These are phyloP conservation scores for Distichodus sexfasciatus DNA, from an alignment of 2,797 vertebrate genomes.

Conservation along the genomic window DNA sequence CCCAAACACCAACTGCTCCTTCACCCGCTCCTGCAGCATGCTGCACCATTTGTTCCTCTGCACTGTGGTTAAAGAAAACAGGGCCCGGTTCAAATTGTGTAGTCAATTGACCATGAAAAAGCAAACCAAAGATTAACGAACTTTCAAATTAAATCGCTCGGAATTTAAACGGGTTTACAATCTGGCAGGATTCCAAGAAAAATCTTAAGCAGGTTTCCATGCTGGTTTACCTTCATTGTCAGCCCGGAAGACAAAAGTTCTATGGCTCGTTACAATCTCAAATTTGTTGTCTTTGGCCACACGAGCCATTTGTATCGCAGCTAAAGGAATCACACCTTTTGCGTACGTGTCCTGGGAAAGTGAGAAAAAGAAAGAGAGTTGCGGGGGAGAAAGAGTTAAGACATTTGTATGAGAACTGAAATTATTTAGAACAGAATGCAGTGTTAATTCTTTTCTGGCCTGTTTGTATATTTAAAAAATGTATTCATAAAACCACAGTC, in stretches of 20 bases:
- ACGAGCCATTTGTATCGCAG: slow-evolving; percentile 88
- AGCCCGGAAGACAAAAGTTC: slow-evolving; percentile 90
- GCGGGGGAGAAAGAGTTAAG: slow-evolving; percentile 13
- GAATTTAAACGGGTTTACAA: background rate
- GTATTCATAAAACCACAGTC: too few relatives aligned
- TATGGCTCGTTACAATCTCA: slow-evolving; percentile 89
- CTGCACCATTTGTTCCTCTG: slow-evolving; percentile 85
- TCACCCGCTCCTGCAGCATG: slow-evolving; percentile 84
- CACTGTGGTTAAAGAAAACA: slow-evolving; percentile 61
- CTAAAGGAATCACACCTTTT: slow-evolving; percentile 92
- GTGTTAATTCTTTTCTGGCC: background rate
- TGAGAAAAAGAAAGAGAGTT: too few relatives aligned
- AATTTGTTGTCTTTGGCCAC: slow-evolving; percentile 93
- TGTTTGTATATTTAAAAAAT: background rate
- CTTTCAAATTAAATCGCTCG: background rate
- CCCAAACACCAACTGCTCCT: slow-evolving; percentile 81
- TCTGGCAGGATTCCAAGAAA: too few relatives aligned
- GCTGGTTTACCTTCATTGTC: slow-evolving; percentile 89
- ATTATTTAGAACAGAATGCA: background rate
- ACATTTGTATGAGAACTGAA: slow-evolving; percentile 29
- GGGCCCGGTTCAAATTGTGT: background rate
- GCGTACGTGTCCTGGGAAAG: slow-evolving; percentile 86
- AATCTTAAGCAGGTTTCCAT: too few relatives aligned
- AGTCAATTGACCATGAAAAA: background rate
- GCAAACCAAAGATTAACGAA: background rate